Base-by-base conservation (phyloP, 2,888 invertebrate genomes). In the Agrilus cyanescens region DNA sequence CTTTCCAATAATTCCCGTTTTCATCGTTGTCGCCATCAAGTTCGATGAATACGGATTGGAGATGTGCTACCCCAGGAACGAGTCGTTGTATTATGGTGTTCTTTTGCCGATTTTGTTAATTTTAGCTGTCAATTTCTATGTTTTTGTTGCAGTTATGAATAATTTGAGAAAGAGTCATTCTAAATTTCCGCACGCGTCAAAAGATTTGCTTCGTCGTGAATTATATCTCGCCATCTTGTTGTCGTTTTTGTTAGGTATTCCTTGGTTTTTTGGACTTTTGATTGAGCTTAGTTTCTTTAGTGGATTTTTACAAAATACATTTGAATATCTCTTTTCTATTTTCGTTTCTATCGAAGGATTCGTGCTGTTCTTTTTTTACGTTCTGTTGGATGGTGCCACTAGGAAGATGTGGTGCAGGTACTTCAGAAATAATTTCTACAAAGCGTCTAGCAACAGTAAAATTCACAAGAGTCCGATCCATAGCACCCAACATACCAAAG, bases 321-420 rank as follows among this genome's bases (percentile, higher is more conserved):
- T 62, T 34, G 43, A 59, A 12, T 77, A 76, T 55, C 55, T 76
- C 2, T 78, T 77, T 54, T 71, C 72, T 38, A 49, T 75, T 12
- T 70, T 73, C 0, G 72, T 69, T 1, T 73, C 74, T 2, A 64
- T 70, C 43, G 76, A 78, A 60, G 78, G 78, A 0, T 74, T 76
- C 46, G 69, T 78, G n/a, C 57, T 78, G 47, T 78, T 77, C 54
- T 40, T 76, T 37, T 78, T 78, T 61, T 76, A 77, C 53, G 72
- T 78, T 1, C 52, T 76, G 10, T 70, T 75, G 1, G 76, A 78
- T 58, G 70, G 71, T 47, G 73, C 73, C 56, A 76, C 77, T 3
- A 67, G 75, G 32, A 67, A 69, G 41, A 57, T 73, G 38, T 78
- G 77, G 77, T 50, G 29, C 31, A 14, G 8, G 2, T 36, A 34